Percentiles rank a stretch among this genome's conserved stretches.
Conservation (phyloP, 2,888 invertebrate species). For the Rotaria magnacalcarata region DNA sequence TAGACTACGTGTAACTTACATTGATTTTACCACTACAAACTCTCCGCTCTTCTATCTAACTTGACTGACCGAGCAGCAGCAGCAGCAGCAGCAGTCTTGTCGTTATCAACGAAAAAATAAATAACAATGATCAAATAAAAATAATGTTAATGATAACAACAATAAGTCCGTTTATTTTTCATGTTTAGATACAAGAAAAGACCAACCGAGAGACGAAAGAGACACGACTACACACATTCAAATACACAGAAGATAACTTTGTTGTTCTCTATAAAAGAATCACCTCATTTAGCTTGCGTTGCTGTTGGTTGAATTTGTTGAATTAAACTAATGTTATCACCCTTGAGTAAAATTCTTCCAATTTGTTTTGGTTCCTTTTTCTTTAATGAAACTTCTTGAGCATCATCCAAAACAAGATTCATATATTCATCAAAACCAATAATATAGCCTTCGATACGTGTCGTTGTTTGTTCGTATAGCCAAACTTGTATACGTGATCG, state of each 20-base stretch:
- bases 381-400: slow-evolving; percentile 88
- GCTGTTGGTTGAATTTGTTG: slow-evolving; percentile 61
- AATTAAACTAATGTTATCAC: slow-evolving; percentile 95
- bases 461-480: slow-evolving; percentile 90
- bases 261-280: too few species aligned
- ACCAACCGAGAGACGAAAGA: too few species aligned
- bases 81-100: too few species aligned
- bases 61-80: too few species aligned
- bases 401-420: slow-evolving; percentile 96
- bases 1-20: not conserved
- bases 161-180: too few species aligned
- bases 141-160: too few species aligned
- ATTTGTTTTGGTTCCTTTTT: slow-evolving; percentile 68
- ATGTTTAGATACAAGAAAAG: too few species aligned
- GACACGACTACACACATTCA: too few species aligned
- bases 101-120: too few species aligned
- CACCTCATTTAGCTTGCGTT: not conserved
- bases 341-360: slow-evolving; percentile 73
- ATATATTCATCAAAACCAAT: slow-evolving; percentile 88
- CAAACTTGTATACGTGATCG: slow-evolving; percentile 87
- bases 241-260: too few species aligned
- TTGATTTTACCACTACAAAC: not conserved
- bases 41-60: not conserved
- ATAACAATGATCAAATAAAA: too few species aligned
- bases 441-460: slow-evolving; percentile 94